Percentiles rank a stretch among this genome's conserved stretches.
Conservation (phyloP, 2,797 vertebrate genomes). For the Chloroceryle amazona region DNA sequence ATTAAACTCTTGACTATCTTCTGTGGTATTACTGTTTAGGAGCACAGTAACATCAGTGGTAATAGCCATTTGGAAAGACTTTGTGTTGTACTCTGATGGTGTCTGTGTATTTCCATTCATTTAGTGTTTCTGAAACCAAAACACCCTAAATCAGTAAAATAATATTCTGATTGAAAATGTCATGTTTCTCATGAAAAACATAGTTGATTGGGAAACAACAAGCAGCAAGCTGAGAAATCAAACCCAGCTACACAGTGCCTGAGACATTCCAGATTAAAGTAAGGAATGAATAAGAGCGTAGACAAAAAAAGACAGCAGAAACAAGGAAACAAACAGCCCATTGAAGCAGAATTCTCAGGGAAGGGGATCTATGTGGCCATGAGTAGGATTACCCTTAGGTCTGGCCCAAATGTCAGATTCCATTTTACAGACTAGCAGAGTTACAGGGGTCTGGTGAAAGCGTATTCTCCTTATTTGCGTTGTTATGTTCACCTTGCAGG, state of each 20-base stretch:
- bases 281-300: background rate
- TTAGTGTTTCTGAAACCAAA: background rate
- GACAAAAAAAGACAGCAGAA: background rate
- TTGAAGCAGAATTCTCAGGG: background rate
- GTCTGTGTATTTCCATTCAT: background rate
- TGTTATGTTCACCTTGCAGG: background rate
- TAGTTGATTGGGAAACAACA: background rate
- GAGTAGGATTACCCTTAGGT: background rate
- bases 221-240: background rate
- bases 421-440: background rate
- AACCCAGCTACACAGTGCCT: background rate
- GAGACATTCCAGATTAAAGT: background rate
- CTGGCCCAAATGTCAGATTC: background rate
- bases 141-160: background rate
- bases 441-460: background rate
- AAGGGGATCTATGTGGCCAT: background rate
- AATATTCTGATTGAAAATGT: background rate
- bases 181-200: background rate
- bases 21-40: background rate
- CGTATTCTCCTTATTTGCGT: background rate
- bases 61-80: background rate
- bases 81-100: background rate
- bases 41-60: background rate
- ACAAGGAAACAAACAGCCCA: background rate
- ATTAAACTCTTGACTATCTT: background rate